Conservation (phyloP, 2,113 vertebrate genomes). For the Benitochromis conjunctus region DNA sequence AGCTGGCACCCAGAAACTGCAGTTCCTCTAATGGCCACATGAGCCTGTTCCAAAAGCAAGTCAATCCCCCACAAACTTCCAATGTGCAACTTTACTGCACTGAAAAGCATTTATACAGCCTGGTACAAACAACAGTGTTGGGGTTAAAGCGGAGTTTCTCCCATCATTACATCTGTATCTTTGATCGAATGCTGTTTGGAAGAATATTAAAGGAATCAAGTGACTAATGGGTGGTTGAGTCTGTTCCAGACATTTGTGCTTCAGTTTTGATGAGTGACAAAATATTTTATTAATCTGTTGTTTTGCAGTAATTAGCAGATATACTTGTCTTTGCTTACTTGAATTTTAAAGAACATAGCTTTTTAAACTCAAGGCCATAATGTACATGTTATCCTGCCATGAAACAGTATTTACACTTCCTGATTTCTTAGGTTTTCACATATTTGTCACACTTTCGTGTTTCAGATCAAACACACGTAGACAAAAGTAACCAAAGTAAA, state of each 20-base stretch:
- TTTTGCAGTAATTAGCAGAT: neutral
- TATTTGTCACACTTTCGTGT: neutral
- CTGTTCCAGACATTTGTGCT: neutral
- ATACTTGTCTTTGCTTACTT: neutral
- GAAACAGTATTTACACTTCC: neutral
- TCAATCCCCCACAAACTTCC: neutral
- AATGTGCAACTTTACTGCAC: neutral
- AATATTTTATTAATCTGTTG: neutral
- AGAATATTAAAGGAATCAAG: no score
- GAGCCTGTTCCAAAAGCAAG: neutral
- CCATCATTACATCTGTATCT: neutral
- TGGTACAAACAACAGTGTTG: neutral
- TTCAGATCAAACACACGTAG: neutral
- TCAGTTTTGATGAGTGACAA: neutral
- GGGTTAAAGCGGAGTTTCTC: neutral
- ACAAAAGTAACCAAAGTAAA: neutral
- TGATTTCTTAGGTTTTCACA: neutral
- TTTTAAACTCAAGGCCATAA: neutral
- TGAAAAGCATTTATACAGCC: neutral
- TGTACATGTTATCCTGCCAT: neutral
- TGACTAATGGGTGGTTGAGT: neutral
- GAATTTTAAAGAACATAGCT: no score
- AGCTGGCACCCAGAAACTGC: neutral
- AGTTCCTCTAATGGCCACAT: neutral
- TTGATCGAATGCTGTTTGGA: no score